A percentile compares a stretch with the other conserved stretches of the same genome.
Conservation (phyloP, 2,113 vertebrate species). For the Trichechus manatus region DNA sequence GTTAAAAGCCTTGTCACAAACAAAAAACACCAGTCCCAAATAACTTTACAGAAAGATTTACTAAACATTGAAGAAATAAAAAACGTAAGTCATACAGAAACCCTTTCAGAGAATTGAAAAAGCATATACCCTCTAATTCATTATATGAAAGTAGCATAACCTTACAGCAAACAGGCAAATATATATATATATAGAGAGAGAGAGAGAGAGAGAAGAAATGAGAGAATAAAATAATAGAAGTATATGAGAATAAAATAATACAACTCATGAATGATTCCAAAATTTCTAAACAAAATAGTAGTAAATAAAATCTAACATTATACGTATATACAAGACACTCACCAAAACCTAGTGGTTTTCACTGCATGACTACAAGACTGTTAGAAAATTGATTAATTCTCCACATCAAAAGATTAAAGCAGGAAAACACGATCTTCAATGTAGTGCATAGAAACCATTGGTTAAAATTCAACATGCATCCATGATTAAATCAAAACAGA, state of each 20-base stretch:
- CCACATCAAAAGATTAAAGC: neutral
- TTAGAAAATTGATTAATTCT: neutral
- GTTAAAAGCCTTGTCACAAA: neutral
- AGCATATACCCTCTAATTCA: neutral
- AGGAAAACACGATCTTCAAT: neutral
- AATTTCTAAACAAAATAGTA: conserved; percentile 5
- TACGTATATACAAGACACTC: neutral
- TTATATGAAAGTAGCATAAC: neutral
- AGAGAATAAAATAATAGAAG: neutral
- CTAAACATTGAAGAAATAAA: neutral
- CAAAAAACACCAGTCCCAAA: neutral
- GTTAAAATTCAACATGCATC: neutral
- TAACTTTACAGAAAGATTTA: neutral
- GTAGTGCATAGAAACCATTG: neutral
- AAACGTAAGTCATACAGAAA: neutral
- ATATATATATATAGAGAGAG: neutral
- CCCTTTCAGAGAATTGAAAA: neutral
- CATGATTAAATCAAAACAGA: neutral
- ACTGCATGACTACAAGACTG: neutral
- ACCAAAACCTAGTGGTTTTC: neutral
- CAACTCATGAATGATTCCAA: neutral
- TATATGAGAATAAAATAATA: neutral
- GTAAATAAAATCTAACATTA: neutral
- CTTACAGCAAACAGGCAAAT: neutral
- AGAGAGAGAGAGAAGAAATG: neutral